phyloP scores from a whole-genome alignment of 2,113 vertebrate species.

The Tychaedon coryphoeus region DNA sequence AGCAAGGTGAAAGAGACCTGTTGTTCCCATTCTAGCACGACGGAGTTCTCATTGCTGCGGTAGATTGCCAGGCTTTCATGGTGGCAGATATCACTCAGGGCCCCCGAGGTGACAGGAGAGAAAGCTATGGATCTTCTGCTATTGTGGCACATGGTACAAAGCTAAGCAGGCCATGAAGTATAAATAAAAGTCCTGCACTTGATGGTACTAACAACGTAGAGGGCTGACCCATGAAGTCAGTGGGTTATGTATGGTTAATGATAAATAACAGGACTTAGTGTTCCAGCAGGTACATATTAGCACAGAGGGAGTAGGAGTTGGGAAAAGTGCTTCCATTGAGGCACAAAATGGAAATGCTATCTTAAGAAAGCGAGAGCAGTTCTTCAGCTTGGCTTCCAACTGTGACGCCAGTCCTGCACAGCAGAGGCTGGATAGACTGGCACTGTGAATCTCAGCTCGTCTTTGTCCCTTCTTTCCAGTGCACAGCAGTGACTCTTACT shows the following conservation, averaged over 20 bases:
- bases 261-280: background rate
- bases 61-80: background rate
- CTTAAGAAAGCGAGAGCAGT: constrained; percentile 33
- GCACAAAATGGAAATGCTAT: constrained; percentile 55
- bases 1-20: background rate
- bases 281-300: constrained; percentile 8
- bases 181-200: background rate
- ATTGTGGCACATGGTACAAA: background rate
- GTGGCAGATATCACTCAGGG: background rate
- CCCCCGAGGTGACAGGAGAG: background rate
- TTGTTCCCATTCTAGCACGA: background rate
- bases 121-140: background rate
- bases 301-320: constrained; percentile 11
- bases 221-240: background rate
- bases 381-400: constrained; percentile 35
- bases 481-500: background rate
- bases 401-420: constrained; percentile 36
- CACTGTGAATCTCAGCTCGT: background rate
- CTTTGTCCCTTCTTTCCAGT: background rate
- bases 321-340: constrained; percentile 12
- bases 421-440: background rate
- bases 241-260: background rate
- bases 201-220: background rate
- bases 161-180: background rate
- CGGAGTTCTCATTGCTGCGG: background rate